Percentiles rank a stretch among this genome's conserved stretches.
These are phyloP conservation scores for Tetragonula carbonaria DNA, from an alignment of 2,888 invertebrate species.

Conservation along the genomic window DNA sequence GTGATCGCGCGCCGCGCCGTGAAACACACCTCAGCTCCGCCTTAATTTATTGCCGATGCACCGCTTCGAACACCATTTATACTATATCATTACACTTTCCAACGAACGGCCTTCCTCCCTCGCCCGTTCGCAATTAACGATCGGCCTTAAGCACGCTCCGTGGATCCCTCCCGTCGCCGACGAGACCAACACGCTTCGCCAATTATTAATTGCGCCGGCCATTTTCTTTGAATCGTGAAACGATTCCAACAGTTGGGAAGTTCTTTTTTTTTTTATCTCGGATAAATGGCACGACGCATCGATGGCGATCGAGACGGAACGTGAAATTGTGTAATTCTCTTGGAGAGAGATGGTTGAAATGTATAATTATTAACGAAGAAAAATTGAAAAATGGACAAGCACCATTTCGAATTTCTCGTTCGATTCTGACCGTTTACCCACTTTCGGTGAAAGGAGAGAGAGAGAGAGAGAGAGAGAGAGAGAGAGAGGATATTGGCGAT, in stretches of 20 bases:
- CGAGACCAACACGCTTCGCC: neutral
- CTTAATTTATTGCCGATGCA: slow-evolving; percentile 56
- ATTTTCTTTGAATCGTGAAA: neutral
- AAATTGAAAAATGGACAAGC: neutral
- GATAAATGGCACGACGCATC: neutral
- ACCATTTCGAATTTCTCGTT: neutral
- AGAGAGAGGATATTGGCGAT: neutral
- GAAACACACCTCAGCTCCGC: slow-evolving; percentile 51
- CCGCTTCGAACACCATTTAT: slow-evolving; percentile 56
- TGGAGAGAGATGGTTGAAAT: too few species aligned
- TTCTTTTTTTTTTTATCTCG: neutral
- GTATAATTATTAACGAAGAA: neutral
- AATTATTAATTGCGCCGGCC: slow-evolving; percentile 3
- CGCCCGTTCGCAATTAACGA: slow-evolving; percentile 49
- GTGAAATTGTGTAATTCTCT: too few species aligned
- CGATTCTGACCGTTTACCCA: neutral
- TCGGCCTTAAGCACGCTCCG: slow-evolving; percentile 38
- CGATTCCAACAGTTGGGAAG: neutral
- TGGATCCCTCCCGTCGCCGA: neutral
- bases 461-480: too few species aligned
- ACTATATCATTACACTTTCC: slow-evolving; percentile 56
- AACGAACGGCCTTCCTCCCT: slow-evolving; percentile 31
- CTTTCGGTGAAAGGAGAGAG: neutral
- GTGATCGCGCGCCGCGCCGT: slow-evolving; percentile 30
- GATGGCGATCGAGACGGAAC: neutral